A percentile compares a stretch with the other conserved stretches of the same genome.
Conservation (phyloP, 2,797 vertebrate species). For the Pseudomugil gertrudae region DNA sequence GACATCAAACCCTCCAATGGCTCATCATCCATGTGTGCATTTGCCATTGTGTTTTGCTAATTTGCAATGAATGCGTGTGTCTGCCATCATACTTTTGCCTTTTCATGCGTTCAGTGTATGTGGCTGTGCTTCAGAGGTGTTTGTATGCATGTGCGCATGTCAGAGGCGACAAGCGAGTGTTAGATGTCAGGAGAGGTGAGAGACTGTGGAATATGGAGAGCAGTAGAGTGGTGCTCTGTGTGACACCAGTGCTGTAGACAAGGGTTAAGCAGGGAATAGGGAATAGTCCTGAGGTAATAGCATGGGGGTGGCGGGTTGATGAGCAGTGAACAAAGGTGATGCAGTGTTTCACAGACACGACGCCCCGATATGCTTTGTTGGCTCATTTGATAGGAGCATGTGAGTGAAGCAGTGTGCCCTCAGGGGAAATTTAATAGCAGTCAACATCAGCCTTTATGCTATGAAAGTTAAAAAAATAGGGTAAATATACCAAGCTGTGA, state of each 20-base stretch:
- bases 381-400: constrained; percentile 79
- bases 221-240: constrained; percentile 67
- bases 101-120: constrained; percentile 36
- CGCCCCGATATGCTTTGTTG: constrained; percentile 81
- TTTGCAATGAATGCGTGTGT: constrained; percentile 28
- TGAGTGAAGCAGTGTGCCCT: constrained; percentile 75
- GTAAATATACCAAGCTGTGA: constrained; percentile 70
- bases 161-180: constrained; percentile 67
- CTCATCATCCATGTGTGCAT: constrained; percentile 52
- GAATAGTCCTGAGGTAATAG: constrained; percentile 79
- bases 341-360: constrained; percentile 79
- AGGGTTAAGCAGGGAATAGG: constrained; percentile 81
- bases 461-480: constrained; percentile 72
- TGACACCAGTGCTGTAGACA: constrained; percentile 77
- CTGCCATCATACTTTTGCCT: constrained; percentile 31
- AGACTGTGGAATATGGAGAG: constrained; percentile 74
- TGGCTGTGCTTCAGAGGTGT: constrained; percentile 32
- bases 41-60: constrained; percentile 46
- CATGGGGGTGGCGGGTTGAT: constrained; percentile 78
- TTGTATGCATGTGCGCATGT: constrained; percentile 65
- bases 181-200: constrained; percentile 76
- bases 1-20: constrained; percentile 62
- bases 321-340: constrained; percentile 84
- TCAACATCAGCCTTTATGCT: constrained; percentile 77
- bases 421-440: constrained; percentile 82